Evolutionary conservation across 2,888 invertebrate species (phyloP).

Genomic region (Meta bourneti): DNA sequence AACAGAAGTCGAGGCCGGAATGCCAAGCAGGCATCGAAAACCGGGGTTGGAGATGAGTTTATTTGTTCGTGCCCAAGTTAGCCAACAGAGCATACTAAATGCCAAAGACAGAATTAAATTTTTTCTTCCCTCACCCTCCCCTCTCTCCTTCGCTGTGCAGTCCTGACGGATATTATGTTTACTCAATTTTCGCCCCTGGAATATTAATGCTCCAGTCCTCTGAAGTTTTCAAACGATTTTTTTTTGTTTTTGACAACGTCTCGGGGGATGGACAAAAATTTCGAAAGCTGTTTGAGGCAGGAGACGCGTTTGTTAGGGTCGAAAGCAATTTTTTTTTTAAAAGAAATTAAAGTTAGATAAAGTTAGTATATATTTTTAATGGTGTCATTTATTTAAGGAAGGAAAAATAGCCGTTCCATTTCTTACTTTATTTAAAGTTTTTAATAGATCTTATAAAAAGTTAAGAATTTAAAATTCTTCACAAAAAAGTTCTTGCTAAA

Average conservation of each 20-base stretch:
- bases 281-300: neutral
- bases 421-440: too few relatives aligned
- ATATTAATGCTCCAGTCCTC: slow-evolving; percentile 46
- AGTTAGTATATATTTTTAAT: too few relatives aligned
- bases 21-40: slow-evolving; percentile 49
- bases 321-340: too few relatives aligned
- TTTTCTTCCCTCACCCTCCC: neutral
- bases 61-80: slow-evolving; percentile 46
- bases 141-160: neutral
- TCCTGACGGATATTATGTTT: slow-evolving; percentile 63
- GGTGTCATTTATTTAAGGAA: too few relatives aligned
- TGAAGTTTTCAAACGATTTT: neutral
- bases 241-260: neutral
- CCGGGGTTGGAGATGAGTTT: slow-evolving; percentile 59
- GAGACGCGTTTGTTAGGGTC: too few relatives aligned
- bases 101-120: slow-evolving; percentile 49
- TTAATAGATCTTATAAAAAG: too few relatives aligned
- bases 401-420: too few relatives aligned
- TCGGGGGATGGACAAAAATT: neutral
- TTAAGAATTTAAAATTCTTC: too few relatives aligned
- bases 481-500: too few relatives aligned
- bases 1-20: slow-evolving; percentile 46
- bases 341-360: too few relatives aligned
- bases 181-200: slow-evolving; percentile 60
- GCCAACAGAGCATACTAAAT: slow-evolving; percentile 42